Evolutionary conservation across 2,888 invertebrate genomes (phyloP), one percentile per base, ranked within the genome.

Genomic region (Eudasyphora cyanicolor): DNA sequence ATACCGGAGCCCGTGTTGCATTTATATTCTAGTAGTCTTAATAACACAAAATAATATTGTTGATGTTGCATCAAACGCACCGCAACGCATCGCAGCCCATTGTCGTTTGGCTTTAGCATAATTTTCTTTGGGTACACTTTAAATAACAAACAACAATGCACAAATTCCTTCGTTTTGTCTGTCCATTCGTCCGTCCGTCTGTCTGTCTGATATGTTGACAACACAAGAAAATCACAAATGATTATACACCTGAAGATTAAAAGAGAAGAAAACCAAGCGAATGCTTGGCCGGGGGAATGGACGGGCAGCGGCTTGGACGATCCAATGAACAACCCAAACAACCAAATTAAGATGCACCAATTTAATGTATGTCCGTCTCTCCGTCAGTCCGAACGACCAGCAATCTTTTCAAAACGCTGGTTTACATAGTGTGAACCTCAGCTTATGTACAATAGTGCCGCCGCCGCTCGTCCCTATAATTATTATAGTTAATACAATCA

Each of bases 191-290:
- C 57, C 10, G 24, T 57, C n/a, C 38, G 67, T 21, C n/a, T 42
- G 67, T 1, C 38, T 89, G 88, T 89, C 89, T 88, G 89, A 88
- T 90, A 89, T 90, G 92, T 91, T 91, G 91, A 91, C 92, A 91
- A 91, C 89, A 87, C 85, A 89, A 89, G 90, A 90, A 91, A 90
- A 89, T 89, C 88, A 88, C 88, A 88, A 87, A 89, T 88, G 88
- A 89, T 88, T 87, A 88, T 87, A 87, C 88, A 89, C 87, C 87
- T 88, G 88, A 89, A 89, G 90, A 91, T 91, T 91, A 91, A 89
- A 35, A 32, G 17, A 57, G 10, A 27, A 88, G 87, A 71, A 38
- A 71, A 49, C 87, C 88, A 14, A 88, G 87, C 88, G 45, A 45
- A n/a, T 81, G 19, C 70, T n/a, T n/a, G 27, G 54, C 29, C n/a